phyloP scores from a whole-genome alignment of 2,113 vertebrate species.

The Patagioenas fasciata region DNA sequence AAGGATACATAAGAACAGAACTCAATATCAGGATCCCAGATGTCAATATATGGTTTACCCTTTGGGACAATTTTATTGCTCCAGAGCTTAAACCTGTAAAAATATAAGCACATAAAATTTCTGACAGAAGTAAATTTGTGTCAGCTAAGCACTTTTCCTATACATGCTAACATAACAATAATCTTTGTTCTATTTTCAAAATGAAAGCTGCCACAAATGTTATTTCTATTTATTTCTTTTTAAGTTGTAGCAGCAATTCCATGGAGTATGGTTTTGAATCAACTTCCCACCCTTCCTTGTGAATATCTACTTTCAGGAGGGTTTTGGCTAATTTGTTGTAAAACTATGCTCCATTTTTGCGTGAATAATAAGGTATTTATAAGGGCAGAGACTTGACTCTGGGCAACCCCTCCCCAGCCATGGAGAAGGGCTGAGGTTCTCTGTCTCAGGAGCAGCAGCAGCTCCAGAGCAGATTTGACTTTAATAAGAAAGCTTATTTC shows the following conservation, averaged over 20 bases:
- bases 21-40: not conserved
- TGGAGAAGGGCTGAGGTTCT: not conserved
- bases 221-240: not conserved
- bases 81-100: conserved; percentile 73
- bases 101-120: not conserved
- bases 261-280: not conserved
- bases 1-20: not conserved
- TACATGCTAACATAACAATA: not conserved
- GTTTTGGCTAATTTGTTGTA: not conserved
- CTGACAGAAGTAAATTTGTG: not conserved
- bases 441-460: not conserved
- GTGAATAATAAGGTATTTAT: not conserved
- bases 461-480: not conserved
- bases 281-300: not conserved
- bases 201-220: too few species aligned
- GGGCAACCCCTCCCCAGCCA: not conserved
- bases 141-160: not conserved
- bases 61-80: not conserved
- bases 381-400: not conserved
- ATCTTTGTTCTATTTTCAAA: not conserved
- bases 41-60: not conserved
- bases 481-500: not conserved
- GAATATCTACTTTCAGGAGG: not conserved
- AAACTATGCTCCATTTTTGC: not conserved
- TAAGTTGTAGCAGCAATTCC: not conserved